Evolutionary conservation across 2,113 vertebrate genomes (phyloP).

Genomic region (Hepsetus odoe): DNA sequence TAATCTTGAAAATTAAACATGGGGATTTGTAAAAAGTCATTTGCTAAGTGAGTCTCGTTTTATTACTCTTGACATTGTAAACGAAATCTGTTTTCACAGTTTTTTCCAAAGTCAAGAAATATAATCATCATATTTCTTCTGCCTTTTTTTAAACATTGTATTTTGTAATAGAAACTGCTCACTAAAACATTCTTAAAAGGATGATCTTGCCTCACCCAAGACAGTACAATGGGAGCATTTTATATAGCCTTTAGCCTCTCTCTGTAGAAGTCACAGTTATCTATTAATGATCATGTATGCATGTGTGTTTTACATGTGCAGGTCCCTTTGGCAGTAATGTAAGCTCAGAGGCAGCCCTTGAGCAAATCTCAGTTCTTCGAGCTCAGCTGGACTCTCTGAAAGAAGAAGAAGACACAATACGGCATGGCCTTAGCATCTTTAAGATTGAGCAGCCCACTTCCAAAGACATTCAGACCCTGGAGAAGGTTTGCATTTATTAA

Average conservation of each 20-base stretch:
- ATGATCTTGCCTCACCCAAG: not conserved
- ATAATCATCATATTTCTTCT: no score
- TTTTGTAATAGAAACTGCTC: not conserved
- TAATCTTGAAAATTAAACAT: no score
- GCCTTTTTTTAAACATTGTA: not conserved
- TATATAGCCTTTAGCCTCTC: slow-evolving; percentile 3
- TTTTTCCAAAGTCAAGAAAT: no score
- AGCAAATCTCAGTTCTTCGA: slow-evolving; percentile 64
- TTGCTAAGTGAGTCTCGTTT: no score
- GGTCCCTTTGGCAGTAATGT: slow-evolving; percentile 75
- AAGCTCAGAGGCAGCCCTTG: slow-evolving; percentile 63
- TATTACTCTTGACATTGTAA: no score
- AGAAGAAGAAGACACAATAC: slow-evolving; percentile 73
- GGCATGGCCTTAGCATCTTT: slow-evolving; percentile 75
- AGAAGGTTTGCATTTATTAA: slow-evolving; percentile 69
- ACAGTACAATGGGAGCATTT: not conserved
- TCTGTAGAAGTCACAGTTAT: not conserved
- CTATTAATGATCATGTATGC: slow-evolving; percentile 15
- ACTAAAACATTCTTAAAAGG: not conserved
- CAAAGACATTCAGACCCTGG: slow-evolving; percentile 78
- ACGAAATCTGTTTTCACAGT: no score
- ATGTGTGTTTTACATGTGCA: slow-evolving; percentile 50
- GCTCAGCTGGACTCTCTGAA: slow-evolving; percentile 69
- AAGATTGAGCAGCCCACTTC: slow-evolving; percentile 76
- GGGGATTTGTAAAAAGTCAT: no score